Percentiles rank a stretch among this genome's conserved stretches.
Evolutionary conservation across 2,888 invertebrate species (phyloP).

Genomic region (Monochamus alternatus): DNA sequence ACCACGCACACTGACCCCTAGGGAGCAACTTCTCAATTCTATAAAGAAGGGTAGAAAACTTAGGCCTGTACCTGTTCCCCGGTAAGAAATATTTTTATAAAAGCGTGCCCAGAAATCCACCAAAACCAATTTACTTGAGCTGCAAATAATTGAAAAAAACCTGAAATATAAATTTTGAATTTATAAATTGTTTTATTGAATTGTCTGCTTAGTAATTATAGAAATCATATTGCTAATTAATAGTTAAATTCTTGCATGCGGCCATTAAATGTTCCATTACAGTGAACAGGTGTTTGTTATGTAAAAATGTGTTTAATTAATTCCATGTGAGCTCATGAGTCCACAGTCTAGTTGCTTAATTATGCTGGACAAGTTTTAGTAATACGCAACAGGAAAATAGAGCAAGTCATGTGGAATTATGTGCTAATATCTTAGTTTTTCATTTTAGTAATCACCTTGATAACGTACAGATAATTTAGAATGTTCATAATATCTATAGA

Average conservation of each 20-base stretch:
- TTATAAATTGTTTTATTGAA: conserved; percentile 19
- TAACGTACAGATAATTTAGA: not conserved
- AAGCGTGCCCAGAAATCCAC: not conserved
- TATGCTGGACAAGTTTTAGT: not conserved
- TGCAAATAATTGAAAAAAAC: not conserved
- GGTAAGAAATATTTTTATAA: conserved; percentile 51
- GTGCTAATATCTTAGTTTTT: not conserved
- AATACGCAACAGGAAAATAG: not conserved
- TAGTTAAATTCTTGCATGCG: not conserved
- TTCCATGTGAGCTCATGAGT: conserved; percentile 3
- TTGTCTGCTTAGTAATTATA: not conserved
- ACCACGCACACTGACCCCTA: conserved; percentile 81
- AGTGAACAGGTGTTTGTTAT: not conserved
- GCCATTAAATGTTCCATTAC: conserved; percentile 2
- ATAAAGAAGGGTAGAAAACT: conserved; percentile 85
- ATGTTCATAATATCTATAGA: not conserved
- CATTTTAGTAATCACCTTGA: conserved; percentile 5
- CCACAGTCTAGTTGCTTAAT: not conserved
- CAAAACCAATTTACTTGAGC: not conserved
- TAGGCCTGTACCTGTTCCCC: conserved; percentile 72
- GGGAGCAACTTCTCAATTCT: conserved; percentile 89
- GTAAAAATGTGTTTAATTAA: conserved; percentile 7
- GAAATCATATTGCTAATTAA: not conserved
- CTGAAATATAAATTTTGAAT: conserved; percentile 15
- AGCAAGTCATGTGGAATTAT: not conserved